phyloP scores from a whole-genome alignment of 2,113 vertebrate genomes.

The Crotalus helleri region DNA sequence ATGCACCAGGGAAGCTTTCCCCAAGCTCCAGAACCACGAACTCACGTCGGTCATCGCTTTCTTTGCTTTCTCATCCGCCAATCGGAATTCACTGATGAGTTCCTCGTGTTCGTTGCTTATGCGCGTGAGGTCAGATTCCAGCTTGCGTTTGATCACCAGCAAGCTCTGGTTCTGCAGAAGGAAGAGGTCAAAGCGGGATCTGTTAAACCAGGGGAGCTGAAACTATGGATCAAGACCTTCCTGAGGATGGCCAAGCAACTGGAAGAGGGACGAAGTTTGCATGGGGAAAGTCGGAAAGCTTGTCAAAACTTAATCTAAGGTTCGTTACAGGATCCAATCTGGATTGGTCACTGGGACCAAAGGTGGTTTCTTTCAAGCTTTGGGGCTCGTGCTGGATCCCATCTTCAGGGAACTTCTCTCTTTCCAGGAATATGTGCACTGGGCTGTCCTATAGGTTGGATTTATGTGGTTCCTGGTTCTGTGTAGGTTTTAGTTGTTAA shows the following conservation, averaged over 20 bases:
- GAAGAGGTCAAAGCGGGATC: constrained; percentile 7
- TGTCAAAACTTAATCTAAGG: background rate
- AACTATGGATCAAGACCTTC: background rate
- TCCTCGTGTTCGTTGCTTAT: constrained; percentile 70
- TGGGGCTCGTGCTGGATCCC: background rate
- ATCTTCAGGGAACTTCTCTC: background rate
- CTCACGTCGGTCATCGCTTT: constrained; percentile 68
- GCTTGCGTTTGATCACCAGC: constrained; percentile 67
- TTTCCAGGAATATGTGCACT: background rate
- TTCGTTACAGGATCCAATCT: background rate
- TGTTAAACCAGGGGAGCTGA: background rate
- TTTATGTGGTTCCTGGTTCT: background rate
- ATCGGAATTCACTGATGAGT: constrained; percentile 68
- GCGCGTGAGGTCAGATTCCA: constrained; percentile 68
- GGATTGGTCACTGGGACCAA: no score
- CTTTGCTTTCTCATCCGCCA: constrained; percentile 71
- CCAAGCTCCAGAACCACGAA: background rate
- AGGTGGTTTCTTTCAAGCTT: background rate
- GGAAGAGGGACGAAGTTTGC: background rate
- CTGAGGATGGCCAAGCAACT: background rate
- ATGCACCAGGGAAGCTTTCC: background rate
- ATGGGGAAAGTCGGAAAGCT: background rate
- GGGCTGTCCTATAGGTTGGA: background rate
- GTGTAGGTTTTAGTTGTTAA: background rate
- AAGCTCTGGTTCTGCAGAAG: constrained; percentile 69